Percentiles rank a stretch among this genome's conserved stretches.
Conservation (phyloP, 2,797 vertebrate species). For the Falco concolor region DNA sequence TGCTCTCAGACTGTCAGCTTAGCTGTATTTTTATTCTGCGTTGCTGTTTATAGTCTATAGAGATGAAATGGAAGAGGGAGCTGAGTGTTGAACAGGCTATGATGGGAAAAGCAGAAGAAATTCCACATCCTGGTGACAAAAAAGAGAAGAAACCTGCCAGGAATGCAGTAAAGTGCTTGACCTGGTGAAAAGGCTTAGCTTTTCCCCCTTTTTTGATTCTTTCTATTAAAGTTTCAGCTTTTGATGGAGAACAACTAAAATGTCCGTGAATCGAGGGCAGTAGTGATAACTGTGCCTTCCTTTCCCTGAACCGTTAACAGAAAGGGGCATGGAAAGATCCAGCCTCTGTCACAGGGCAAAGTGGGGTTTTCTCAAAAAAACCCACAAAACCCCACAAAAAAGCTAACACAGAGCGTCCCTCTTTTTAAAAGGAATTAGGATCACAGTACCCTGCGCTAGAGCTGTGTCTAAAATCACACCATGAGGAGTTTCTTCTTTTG, state of each 20-base stretch:
- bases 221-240: not conserved
- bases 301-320: not conserved
- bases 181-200: not conserved
- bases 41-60: not conserved
- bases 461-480: not conserved
- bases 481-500: not conserved
- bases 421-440: not conserved
- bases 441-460: not conserved
- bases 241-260: not conserved
- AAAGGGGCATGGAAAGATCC: not conserved
- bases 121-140: not conserved
- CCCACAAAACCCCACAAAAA: not conserved
- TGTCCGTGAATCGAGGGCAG: not conserved
- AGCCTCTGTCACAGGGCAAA: not conserved
- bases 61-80: not conserved
- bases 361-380: not conserved
- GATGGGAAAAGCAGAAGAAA: not conserved
- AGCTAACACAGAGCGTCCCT: not conserved
- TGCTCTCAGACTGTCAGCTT: not conserved
- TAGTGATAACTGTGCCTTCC: not conserved
- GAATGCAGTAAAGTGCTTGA: not conserved
- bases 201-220: not conserved
- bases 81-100: not conserved
- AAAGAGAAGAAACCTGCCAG: not conserved
- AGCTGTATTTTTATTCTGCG: not conserved